Conservation (phyloP, 2,113 vertebrate genomes). For the Rhinolophus ferrumequinum region DNA sequence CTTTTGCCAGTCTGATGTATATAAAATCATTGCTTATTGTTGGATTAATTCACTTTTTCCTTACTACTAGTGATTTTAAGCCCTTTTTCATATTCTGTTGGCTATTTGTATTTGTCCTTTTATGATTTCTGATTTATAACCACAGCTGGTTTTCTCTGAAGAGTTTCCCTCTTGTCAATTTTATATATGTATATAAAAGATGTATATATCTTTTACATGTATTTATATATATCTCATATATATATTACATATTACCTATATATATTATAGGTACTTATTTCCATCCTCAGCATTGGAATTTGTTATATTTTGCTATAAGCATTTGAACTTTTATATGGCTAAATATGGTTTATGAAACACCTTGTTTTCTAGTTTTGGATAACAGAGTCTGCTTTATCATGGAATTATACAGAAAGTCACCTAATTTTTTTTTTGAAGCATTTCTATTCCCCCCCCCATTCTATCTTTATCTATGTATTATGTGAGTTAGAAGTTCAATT, state of each 20-base stretch:
- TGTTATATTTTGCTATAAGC: slow-evolving; percentile 21
- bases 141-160: neutral
- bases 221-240: too few relatives aligned
- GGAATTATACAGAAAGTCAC: neutral
- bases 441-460: neutral
- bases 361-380: neutral
- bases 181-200: neutral
- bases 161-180: slow-evolving; percentile 17
- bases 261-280: neutral
- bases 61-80: neutral
- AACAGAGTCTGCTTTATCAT: neutral
- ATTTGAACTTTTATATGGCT: slow-evolving; percentile 10
- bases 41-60: neutral
- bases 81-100: neutral
- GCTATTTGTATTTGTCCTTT: neutral
- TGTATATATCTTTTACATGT: too few relatives aligned
- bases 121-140: slow-evolving; percentile 37
- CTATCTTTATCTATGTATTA: neutral
- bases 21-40: neutral
- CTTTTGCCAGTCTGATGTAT: neutral
- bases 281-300: neutral
- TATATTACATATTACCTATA: too few relatives aligned
- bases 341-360: neutral
- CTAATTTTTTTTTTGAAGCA: neutral
- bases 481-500: neutral